Evolutionary conservation across 2,113 vertebrate species (phyloP).

Genomic region (Sminthopsis crassicaudata): DNA sequence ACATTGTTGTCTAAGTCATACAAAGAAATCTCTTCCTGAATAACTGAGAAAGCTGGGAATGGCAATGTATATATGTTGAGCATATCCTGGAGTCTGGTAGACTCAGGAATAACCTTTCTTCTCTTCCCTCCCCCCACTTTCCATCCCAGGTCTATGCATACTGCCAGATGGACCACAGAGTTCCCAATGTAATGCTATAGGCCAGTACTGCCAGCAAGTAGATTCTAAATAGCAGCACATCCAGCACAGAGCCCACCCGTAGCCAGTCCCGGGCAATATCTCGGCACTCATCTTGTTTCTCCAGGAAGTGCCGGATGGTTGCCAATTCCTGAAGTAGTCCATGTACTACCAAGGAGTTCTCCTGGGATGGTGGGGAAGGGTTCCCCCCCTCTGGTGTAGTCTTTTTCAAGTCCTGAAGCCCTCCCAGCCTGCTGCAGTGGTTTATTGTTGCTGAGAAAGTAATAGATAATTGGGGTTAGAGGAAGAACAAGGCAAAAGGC

Average conservation of each 20-base stretch:
- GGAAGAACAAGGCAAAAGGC: no score
- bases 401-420: slow-evolving; percentile 77
- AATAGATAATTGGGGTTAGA: not conserved
- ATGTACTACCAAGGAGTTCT: slow-evolving; percentile 78
- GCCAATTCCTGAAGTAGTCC: slow-evolving; percentile 90
- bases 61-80: not conserved
- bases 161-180: slow-evolving; percentile 95
- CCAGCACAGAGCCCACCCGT: slow-evolving; percentile 94
- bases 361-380: slow-evolving; percentile 58
- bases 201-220: slow-evolving; percentile 92
- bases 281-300: slow-evolving; percentile 89
- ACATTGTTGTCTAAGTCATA: not conserved
- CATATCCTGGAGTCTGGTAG: not conserved
- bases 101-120: not conserved
- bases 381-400: slow-evolving; percentile 28
- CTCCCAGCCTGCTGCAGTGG: slow-evolving; percentile 82
- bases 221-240: slow-evolving; percentile 92
- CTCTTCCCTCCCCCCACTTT: fast-evolving
- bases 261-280: slow-evolving; percentile 95
- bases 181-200: slow-evolving; percentile 92
- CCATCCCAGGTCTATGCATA: slow-evolving; percentile 77
- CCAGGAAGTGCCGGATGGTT: slow-evolving; percentile 91
- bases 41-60: not conserved
- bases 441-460: slow-evolving; percentile 83
- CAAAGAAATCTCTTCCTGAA: not conserved